These are phyloP conservation scores for Helicoverpa armigera DNA, from an alignment of 1,140 invertebrate species.

Conservation along the genomic window DNA sequence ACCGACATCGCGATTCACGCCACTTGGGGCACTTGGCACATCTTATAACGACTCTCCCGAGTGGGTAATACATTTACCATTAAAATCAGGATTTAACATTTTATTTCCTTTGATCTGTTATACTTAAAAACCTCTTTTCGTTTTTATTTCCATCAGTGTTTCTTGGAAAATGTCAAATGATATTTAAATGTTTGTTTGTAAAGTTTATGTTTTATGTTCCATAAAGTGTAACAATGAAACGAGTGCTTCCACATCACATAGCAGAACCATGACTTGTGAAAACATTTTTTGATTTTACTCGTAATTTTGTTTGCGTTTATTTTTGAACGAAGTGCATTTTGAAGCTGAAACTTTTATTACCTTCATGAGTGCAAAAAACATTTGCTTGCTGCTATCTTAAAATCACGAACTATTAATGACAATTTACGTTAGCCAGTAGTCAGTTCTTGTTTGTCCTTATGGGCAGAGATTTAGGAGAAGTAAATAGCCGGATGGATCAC, in stretches of 20 bases:
- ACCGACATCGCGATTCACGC: conserved; percentile 58
- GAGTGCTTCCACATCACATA: conserved; percentile 10
- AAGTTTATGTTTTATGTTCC: conserved; percentile 23
- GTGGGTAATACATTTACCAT: conserved; percentile 58
- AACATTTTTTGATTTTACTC: conserved; percentile 3
- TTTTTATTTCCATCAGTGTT: conserved; percentile 32
- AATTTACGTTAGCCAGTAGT: too few species aligned
- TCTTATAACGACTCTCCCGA: conserved; percentile 58
- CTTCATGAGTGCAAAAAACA: too few species aligned
- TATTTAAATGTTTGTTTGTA: conserved; percentile 22
- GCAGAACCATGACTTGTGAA: conserved; percentile 1
- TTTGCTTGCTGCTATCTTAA: too few species aligned
- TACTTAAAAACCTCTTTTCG: conserved; percentile 26
- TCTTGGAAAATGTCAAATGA: conserved; percentile 14
- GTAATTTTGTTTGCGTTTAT: conserved; percentile 18
- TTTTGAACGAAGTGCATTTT: not conserved
- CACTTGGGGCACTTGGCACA: conserved; percentile 64
- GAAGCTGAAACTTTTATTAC: too few species aligned
- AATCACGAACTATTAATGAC: too few species aligned
- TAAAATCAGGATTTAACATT: conserved; percentile 48
- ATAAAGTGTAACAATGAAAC: conserved; percentile 27
- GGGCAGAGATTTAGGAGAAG: too few species aligned
- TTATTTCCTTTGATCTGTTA: conserved; percentile 55
- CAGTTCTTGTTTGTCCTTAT: too few species aligned
- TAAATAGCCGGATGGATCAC: too few species aligned